These are phyloP conservation scores for Apostichopus californicus DNA, from an alignment of 35 echinoderm and acorn worm species.

Conservation along the genomic window DNA sequence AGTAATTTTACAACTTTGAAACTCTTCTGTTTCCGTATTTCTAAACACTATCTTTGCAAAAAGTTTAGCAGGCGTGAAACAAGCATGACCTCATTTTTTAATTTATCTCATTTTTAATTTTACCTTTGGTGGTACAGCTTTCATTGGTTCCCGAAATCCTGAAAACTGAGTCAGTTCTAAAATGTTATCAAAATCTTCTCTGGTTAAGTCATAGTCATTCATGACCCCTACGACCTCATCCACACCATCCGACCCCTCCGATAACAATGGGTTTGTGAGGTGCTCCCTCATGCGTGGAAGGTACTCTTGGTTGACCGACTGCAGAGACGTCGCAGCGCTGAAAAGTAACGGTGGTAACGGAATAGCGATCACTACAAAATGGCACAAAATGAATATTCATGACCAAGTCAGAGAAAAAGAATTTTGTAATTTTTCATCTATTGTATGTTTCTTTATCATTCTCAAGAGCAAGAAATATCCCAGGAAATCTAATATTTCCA, in stretches of 20 bases:
- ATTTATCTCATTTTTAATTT: neutral
- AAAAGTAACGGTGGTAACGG: neutral
- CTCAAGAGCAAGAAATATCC: no score
- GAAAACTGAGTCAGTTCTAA: slow-evolving; percentile 86
- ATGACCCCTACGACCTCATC: slow-evolving; percentile 76
- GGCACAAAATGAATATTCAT: slow-evolving; percentile 3
- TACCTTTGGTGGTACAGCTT: slow-evolving; percentile 82
- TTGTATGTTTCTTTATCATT: no score
- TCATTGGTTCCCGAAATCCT: slow-evolving; percentile 82
- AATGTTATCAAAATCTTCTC: slow-evolving; percentile 91
- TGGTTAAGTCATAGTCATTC: slow-evolving; percentile 79
- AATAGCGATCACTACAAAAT: no score
- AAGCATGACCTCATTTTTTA: no score
- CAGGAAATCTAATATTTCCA: no score
- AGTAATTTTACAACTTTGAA: no score
- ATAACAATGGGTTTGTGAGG: slow-evolving; percentile 76
- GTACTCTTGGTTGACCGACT: slow-evolving; percentile 84
- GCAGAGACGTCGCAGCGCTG: slow-evolving; percentile 74
- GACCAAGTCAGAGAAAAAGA: neutral
- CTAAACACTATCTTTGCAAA: no score
- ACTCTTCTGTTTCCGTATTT: no score
- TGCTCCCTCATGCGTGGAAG: slow-evolving; percentile 68
- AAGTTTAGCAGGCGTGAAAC: no score
- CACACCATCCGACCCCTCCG: slow-evolving; percentile 74
- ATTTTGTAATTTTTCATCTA: no score